Evolutionary conservation across 2,888 invertebrate genomes (phyloP).

Genomic region (Tetrapedia diversipes): DNA sequence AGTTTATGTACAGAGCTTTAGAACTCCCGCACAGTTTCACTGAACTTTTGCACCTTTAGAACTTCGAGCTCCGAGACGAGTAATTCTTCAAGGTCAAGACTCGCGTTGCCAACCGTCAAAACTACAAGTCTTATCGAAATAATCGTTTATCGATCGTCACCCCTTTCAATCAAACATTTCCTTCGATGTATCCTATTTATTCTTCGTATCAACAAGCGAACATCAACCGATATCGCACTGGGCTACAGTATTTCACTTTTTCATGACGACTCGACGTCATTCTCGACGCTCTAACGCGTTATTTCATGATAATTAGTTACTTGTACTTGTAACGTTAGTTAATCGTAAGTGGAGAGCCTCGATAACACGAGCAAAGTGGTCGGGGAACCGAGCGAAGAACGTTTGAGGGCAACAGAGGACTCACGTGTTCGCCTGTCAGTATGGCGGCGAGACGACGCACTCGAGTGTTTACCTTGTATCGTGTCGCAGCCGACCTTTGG

Average conservation of each 20-base stretch:
- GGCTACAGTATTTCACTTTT: neutral
- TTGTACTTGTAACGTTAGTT: too few species aligned
- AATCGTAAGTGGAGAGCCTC: slow-evolving; percentile 20
- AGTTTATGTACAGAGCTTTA: slow-evolving; percentile 12
- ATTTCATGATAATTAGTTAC: too few species aligned
- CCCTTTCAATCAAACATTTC: too few species aligned
- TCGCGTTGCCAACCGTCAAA: slow-evolving; percentile 38
- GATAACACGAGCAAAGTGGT: slow-evolving; percentile 55
- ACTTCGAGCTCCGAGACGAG: slow-evolving; percentile 38
- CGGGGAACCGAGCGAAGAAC: slow-evolving; percentile 49
- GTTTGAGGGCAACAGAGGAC: slow-evolving; percentile 51
- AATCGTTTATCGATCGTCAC: too few species aligned
- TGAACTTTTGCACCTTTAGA: slow-evolving; percentile 54
- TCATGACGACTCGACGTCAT: neutral
- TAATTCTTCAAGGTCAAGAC: slow-evolving; percentile 58
- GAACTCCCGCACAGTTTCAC: slow-evolving; percentile 46
- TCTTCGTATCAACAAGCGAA: too few species aligned
- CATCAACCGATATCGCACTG: too few species aligned
- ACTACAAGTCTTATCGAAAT: slow-evolving; percentile 19
- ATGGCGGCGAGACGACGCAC: slow-evolving; percentile 64
- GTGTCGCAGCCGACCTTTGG: slow-evolving; percentile 50
- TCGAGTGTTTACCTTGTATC: slow-evolving; percentile 65
- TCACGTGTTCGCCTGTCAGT: slow-evolving; percentile 70
- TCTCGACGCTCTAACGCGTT: neutral
- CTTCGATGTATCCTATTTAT: too few species aligned